These are phyloP conservation scores for Pandemis heparana DNA, from an alignment of 2,888 invertebrate genomes.

Conservation along the genomic window DNA sequence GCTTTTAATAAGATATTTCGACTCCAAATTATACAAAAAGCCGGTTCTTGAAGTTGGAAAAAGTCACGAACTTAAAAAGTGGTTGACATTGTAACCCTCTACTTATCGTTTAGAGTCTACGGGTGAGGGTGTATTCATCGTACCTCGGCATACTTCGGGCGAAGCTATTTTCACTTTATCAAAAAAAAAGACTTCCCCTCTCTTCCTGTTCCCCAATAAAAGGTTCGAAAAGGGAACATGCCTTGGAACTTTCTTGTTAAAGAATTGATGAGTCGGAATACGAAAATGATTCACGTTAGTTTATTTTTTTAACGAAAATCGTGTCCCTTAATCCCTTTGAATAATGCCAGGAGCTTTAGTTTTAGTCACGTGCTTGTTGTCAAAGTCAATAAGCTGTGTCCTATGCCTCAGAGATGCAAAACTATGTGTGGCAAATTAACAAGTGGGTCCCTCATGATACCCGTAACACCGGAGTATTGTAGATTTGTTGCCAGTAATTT, in stretches of 20 bases:
- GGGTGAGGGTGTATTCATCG: slow-evolving; percentile 26
- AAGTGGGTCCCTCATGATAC: too few species aligned
- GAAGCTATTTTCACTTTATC: slow-evolving; percentile 81
- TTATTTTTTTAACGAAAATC: slow-evolving; percentile 8
- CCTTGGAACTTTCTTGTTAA: slow-evolving; percentile 69
- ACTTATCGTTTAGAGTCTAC: slow-evolving; percentile 38
- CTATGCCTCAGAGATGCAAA: too few species aligned
- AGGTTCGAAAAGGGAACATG: slow-evolving; percentile 73
- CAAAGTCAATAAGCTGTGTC: too few species aligned
- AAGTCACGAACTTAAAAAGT: slow-evolving; percentile 26
- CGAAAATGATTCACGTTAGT: slow-evolving; percentile 10
- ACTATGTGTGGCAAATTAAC: too few species aligned
- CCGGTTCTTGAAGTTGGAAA: slow-evolving; percentile 3
- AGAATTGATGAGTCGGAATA: slow-evolving; percentile 60
- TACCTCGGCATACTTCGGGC: slow-evolving; percentile 62
- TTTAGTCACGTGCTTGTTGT: slow-evolving; percentile 9
- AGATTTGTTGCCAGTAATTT: too few species aligned
- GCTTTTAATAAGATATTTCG: not conserved
- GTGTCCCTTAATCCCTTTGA: not conserved
- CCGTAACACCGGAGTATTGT: too few species aligned
- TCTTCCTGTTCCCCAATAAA: slow-evolving; percentile 73
- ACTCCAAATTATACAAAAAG: not conserved
- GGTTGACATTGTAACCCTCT: slow-evolving; percentile 34
- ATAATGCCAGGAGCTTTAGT: not conserved
- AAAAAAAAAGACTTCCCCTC: slow-evolving; percentile 72